These are phyloP conservation scores for Lasius platythorax DNA, from an alignment of 2,888 invertebrate species.

Conservation along the genomic window DNA sequence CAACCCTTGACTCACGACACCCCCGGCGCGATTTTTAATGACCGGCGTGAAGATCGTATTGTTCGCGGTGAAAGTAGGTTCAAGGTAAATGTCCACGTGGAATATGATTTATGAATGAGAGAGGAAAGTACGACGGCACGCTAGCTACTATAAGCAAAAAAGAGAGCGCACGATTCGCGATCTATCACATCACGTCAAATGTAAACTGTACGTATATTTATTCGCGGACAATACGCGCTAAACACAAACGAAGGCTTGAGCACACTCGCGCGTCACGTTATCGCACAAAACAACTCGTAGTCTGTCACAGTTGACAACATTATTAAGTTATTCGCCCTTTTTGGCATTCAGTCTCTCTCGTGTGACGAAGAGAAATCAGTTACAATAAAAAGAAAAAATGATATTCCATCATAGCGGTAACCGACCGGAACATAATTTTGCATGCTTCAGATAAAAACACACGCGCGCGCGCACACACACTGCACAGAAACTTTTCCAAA, in stretches of 20 bases:
- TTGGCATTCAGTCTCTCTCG: slow-evolving; percentile 6
- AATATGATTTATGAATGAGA: slow-evolving; percentile 71
- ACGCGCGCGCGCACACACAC: neutral
- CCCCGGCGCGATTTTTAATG: slow-evolving; percentile 75
- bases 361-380: neutral
- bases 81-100: slow-evolving; percentile 55
- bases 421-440: neutral
- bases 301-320: slow-evolving; percentile 63
- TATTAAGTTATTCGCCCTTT: slow-evolving; percentile 48
- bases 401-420: neutral
- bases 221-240: slow-evolving; percentile 60
- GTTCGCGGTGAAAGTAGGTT: slow-evolving; percentile 60
- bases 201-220: slow-evolving; percentile 64
- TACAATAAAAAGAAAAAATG: slow-evolving; percentile 10
- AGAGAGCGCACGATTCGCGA: slow-evolving; percentile 53
- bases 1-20: slow-evolving; percentile 69
- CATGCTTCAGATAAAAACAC: neutral
- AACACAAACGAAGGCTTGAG: slow-evolving; percentile 62
- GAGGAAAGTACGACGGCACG: slow-evolving; percentile 52
- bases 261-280: slow-evolving; percentile 57
- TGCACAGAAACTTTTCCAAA: neutral
- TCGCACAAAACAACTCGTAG: slow-evolving; percentile 52
- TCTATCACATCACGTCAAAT: slow-evolving; percentile 35
- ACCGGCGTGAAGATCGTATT: slow-evolving; percentile 59
- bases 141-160: slow-evolving; percentile 48